Conservation (phyloP, 2,113 vertebrate genomes). For the Nibea coibor region DNA sequence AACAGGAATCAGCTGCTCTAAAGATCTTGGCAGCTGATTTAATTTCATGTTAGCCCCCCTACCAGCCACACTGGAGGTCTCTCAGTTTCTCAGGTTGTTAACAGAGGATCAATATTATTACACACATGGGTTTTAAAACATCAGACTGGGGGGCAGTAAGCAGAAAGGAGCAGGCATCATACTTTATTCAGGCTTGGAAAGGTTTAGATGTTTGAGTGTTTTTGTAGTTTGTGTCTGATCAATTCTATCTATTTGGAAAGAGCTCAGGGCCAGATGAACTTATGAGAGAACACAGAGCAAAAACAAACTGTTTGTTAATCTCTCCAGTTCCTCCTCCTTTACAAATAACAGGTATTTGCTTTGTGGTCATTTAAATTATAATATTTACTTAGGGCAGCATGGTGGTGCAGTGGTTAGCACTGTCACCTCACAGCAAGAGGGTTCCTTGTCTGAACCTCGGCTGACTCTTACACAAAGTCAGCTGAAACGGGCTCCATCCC, state of each 20-base stretch:
- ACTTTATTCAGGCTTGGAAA: neutral
- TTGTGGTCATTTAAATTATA: too few species aligned
- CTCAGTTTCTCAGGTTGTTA: too few species aligned
- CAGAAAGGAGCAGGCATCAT: neutral
- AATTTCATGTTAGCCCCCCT: neutral
- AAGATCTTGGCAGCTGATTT: neutral
- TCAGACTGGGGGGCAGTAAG: neutral
- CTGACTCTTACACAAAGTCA: too few species aligned
- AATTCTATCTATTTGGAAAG: too few species aligned
- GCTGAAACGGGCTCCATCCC: too few species aligned
- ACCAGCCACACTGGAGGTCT: neutral
- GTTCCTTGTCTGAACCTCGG: too few species aligned
- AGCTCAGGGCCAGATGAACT: neutral
- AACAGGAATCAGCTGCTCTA: neutral
- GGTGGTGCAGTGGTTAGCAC: too few species aligned
- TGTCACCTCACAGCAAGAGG: too few species aligned
- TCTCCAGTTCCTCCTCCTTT: neutral
- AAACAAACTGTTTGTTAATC: neutral
- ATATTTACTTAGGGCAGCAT: too few species aligned
- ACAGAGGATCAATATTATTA: neutral
- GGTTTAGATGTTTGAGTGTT: neutral
- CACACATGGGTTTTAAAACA: neutral
- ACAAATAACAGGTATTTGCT: too few species aligned
- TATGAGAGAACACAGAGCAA: neutral
- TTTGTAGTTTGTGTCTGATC: neutral